Conservation (phyloP, 2,797 vertebrate species). For the Dipus sagitta region DNA sequence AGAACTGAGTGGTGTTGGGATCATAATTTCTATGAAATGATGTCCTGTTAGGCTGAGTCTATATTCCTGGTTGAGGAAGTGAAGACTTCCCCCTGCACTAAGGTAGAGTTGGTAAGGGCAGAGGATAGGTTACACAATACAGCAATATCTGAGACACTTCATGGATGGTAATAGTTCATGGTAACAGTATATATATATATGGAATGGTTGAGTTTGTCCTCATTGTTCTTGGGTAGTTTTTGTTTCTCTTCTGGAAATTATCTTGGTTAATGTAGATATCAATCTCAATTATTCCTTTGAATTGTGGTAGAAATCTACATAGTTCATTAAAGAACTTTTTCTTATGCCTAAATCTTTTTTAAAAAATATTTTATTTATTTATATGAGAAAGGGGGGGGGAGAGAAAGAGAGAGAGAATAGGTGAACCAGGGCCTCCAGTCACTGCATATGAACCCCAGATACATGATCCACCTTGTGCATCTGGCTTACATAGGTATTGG, state of each 20-base stretch:
- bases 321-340: constrained; percentile 18
- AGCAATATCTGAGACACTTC: neutral
- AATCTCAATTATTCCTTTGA: neutral
- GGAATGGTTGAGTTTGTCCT: neutral
- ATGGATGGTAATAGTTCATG: neutral
- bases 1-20: neutral
- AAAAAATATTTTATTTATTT: too few relatives aligned
- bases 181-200: neutral
- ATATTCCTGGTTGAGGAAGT: neutral
- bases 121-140: neutral
- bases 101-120: neutral
- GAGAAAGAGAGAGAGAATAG: too few relatives aligned
- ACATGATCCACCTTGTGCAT: too few relatives aligned
- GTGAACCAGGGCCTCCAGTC: too few relatives aligned
- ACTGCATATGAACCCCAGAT: too few relatives aligned
- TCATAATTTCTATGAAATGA: constrained; percentile 34
- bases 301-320: neutral
- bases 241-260: constrained; percentile 7
- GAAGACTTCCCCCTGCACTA: neutral
- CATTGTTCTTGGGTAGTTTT: neutral
- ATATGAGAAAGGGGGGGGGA: too few relatives aligned
- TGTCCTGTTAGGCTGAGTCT: neutral
- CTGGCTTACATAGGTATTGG: too few relatives aligned
- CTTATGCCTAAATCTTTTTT: neutral
- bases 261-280: neutral